Percentiles rank a stretch among this genome's conserved stretches.
Conservation (phyloP, 2,888 invertebrate genomes). For the Orthonychiurus folsomi region DNA sequence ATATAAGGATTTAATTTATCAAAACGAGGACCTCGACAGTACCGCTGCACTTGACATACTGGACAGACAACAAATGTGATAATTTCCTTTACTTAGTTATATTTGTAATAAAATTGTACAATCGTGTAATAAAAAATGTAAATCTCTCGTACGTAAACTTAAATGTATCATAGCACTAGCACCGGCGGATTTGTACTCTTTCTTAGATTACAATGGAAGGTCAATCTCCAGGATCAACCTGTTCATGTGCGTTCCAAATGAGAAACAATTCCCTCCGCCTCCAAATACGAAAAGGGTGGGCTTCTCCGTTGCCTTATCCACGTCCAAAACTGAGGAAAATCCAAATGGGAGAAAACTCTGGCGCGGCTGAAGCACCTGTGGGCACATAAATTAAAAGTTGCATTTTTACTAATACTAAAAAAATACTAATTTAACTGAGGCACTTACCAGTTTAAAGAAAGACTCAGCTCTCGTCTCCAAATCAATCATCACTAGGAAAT, state of each 20-base stretch:
- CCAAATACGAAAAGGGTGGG: conserved; percentile 25
- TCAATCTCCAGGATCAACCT: not conserved
- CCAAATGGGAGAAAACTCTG: conserved; percentile 36
- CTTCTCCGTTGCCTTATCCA: conserved; percentile 10
- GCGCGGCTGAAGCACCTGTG: conserved; percentile 13
- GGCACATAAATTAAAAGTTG: too few species aligned
- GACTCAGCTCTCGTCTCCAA: conserved; percentile 22
- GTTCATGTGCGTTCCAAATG: conserved; percentile 37
- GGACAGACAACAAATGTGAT: too few species aligned
- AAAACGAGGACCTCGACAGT: too few species aligned
- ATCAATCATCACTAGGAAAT: conserved; percentile 29
- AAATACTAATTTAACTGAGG: too few species aligned
- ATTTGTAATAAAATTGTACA: too few species aligned
- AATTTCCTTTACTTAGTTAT: too few species aligned
- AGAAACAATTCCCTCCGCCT: conserved; percentile 38
- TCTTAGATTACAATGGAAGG: not conserved
- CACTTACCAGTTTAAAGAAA: conserved; percentile 17
- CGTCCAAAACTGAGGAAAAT: conserved; percentile 23
- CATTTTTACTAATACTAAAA: too few species aligned
- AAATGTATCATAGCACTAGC: not conserved
- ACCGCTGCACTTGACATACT: too few species aligned
- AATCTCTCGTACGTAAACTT: not conserved
- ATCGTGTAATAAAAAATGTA: too few species aligned
- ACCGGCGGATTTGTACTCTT: not conserved
- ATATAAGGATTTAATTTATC: too few species aligned